Evolutionary conservation across 2,797 vertebrate genomes (phyloP).

Genomic region (Poeciliopsis gracilis): DNA sequence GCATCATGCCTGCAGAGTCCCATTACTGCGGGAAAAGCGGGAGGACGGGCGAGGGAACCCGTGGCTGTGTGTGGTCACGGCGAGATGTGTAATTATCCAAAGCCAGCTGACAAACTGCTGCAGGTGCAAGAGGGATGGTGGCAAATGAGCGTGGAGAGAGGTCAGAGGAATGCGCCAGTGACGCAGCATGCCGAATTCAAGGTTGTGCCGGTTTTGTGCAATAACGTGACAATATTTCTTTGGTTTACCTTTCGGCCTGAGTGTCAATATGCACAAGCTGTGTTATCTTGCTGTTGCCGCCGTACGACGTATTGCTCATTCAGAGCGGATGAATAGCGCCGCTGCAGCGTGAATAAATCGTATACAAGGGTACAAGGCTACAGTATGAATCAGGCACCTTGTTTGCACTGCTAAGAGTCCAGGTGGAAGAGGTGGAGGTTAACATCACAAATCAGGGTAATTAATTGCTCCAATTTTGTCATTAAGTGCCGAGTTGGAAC

Average conservation of each 20-base stretch:
- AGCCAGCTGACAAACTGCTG: slow-evolving; percentile 69
- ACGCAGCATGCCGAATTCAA: slow-evolving; percentile 38
- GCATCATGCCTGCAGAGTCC: slow-evolving; percentile 41
- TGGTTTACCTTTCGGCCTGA: slow-evolving; percentile 26
- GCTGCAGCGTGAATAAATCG: slow-evolving; percentile 27
- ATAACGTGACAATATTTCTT: slow-evolving; percentile 21
- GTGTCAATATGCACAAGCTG: slow-evolving; percentile 4
- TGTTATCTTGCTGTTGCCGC: slow-evolving; percentile 7
- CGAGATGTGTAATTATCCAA: slow-evolving; percentile 74
- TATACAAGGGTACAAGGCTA: slow-evolving; percentile 13
- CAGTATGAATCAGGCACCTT: slow-evolving; percentile 41
- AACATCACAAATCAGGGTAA: slow-evolving; percentile 68
- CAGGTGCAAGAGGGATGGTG: slow-evolving; percentile 65
- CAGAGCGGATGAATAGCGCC: not conserved
- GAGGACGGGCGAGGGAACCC: slow-evolving; percentile 53
- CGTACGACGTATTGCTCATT: slow-evolving; percentile 22
- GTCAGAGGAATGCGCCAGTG: slow-evolving; percentile 41
- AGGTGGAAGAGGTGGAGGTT: slow-evolving; percentile 73
- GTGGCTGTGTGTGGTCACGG: slow-evolving; percentile 57
- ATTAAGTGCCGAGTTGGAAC: slow-evolving; percentile 62
- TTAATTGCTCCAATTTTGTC: slow-evolving; percentile 74
- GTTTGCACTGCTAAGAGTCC: slow-evolving; percentile 54
- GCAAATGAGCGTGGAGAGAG: slow-evolving; percentile 65
- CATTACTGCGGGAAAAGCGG: slow-evolving; percentile 42
- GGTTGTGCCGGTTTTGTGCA: slow-evolving; percentile 39